Base-by-base conservation (phyloP, 2,797 vertebrate species). In the Lepus townsendii region DNA sequence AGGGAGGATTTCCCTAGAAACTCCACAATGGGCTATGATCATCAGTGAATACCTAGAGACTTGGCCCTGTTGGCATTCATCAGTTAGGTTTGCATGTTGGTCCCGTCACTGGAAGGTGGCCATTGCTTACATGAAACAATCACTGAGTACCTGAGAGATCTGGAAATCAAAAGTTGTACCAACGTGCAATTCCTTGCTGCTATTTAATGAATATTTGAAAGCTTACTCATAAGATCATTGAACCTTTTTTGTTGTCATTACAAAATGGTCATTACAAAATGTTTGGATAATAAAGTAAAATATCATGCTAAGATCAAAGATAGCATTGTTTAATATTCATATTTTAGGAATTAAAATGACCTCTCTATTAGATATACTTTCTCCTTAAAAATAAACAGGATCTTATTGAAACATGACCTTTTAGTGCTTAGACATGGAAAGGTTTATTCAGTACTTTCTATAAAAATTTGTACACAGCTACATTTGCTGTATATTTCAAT, bases 391-490 rank as follows among this genome's bases (percentile, higher is more conserved):
- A 85, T 54, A 90, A 88, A 14, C 30, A 52, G 22, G 2, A 3
- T 66, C 14, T 60, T 19, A 52, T 76, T 65, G 26, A 42, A 88
- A 65, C 26, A 24, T 69, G 68, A 54, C 9, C 62, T 72, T 76
- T 91, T 88, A 9, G n/a, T 93, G 57, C 90, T 65, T 26, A 69
- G 69, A n/a, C 60, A 62, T 75, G 42, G 47, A 54, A 69, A 88
- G 91, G 20, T 76, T 68, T 52, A 47, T 60, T 73, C n/a, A 88
- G 10, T 47, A 91, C 42, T 47, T 20, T 16, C 54, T 16, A 57
- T 57, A 57, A n/a, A 92, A 73, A 35, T 65, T 5, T 1, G 2
- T 20, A 24, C 52, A 57, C 12, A 89, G 16, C n/a, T 42, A 7
- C 60, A 75, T 60, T 71, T 69, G 42, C 68, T 95, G 1, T 65